These are phyloP conservation scores for Anolis sagrei DNA, from an alignment of 2,113 vertebrate species.

Conservation along the genomic window DNA sequence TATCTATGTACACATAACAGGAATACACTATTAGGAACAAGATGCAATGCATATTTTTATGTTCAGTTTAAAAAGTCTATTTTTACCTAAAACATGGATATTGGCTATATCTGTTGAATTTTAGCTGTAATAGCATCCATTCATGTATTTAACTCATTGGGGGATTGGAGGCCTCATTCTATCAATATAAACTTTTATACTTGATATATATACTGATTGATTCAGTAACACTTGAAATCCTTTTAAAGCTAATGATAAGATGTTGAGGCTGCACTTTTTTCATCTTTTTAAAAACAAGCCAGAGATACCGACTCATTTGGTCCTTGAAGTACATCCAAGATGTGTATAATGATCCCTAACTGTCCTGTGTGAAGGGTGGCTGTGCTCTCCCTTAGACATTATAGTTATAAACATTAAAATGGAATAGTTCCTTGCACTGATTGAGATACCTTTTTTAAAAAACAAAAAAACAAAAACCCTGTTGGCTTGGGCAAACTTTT, in stretches of 20 bases:
- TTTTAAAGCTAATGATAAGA: slow-evolving; percentile 56
- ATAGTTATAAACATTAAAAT: slow-evolving; percentile 44
- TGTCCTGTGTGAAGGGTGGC: slow-evolving; percentile 62
- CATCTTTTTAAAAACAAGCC: slow-evolving; percentile 63
- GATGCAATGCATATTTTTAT: slow-evolving; percentile 74
- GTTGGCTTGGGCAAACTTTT: slow-evolving; percentile 24
- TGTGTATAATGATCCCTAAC: slow-evolving; percentile 55
- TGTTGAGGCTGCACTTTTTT: neutral
- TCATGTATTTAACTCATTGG: slow-evolving; percentile 68
- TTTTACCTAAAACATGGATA: slow-evolving; percentile 76
- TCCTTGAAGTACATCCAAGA: slow-evolving; percentile 61
- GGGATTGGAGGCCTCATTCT: slow-evolving; percentile 74
- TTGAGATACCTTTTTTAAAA: slow-evolving; percentile 58
- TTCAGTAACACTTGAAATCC: slow-evolving; percentile 70
- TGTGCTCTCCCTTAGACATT: slow-evolving; percentile 23
- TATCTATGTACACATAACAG: slow-evolving; percentile 43
- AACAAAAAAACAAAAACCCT: no score
- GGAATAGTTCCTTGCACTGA: neutral
- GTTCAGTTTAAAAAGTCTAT: slow-evolving; percentile 74
- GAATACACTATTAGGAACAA: slow-evolving; percentile 70
- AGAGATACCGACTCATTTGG: slow-evolving; percentile 42
- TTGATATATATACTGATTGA: slow-evolving; percentile 69
- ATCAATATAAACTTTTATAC: slow-evolving; percentile 63
- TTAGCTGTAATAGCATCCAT: slow-evolving; percentile 67
- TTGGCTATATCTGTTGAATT: slow-evolving; percentile 76